Evolutionary conservation across 2,113 vertebrate species (phyloP), one percentile per base, ranked within the genome.

Genomic region (Furnarius figulus): DNA sequence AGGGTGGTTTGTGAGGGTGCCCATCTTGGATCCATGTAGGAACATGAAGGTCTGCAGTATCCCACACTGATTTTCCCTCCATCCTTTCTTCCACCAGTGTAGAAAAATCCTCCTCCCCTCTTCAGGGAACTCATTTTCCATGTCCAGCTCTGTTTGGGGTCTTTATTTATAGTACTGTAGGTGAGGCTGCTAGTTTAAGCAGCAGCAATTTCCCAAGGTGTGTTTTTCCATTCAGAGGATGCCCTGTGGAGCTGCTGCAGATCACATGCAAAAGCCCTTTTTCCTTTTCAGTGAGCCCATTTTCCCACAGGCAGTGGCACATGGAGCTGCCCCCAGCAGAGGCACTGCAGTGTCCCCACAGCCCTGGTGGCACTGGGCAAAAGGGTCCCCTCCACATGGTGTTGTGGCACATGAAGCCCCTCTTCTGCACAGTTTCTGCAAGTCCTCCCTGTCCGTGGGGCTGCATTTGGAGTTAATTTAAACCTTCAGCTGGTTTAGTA

Each of bases 361-460:
- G 24, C 18, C 21, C 40, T 5, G 3, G 5, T 55, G 40, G 10
- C 62, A 19, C 2, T 0, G 19, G 21, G 18, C 33, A 28, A 2
- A 0, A 4, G 16, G 8, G 4, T 83, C 14, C 31, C 10, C 12
- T 56, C 28, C 10, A 9, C 4, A 0, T 49, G 8, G 14, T 79
- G 25, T 15, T 46, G 25, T 2, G 5, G 8, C 24, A 22, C 0
- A 0, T n/a, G 12, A 53, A 88, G 25, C 19, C 40, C 13, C 27
- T 37, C 31, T 73, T 52, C 53, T 50, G 15, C 22, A 8, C 1
- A 0, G 10, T n/a, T 68, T 77, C 42, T 77, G 35, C 71, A 74
- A 82, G 35, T 42, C 14, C 18, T 17, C 18, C 24, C 37, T 50
- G 8, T 31, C 35, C 3, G 0, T 42, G 31, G 31, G 14, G 14